These are phyloP conservation scores for Eira barbara DNA, from an alignment of 2,113 vertebrate genomes.

Conservation along the genomic window DNA sequence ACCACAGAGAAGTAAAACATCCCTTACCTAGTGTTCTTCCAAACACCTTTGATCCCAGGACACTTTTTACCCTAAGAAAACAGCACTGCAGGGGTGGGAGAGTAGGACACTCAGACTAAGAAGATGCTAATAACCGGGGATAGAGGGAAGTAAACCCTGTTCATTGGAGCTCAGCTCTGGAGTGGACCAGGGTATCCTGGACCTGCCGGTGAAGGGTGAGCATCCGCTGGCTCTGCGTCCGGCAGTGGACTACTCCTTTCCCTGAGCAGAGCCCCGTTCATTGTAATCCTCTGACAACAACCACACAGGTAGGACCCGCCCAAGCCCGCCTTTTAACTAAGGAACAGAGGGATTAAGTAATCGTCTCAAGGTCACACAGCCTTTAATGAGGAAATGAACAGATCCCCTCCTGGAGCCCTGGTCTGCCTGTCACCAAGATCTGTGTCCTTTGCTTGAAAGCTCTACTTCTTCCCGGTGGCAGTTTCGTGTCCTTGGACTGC, in stretches of 20 bases:
- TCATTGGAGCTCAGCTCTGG: neutral
- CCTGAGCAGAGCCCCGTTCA: no score
- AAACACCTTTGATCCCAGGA: neutral
- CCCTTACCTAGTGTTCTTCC: neutral
- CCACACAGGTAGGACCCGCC: neutral
- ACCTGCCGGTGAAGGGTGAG: neutral
- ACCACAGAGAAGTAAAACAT: neutral
- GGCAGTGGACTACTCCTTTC: neutral
- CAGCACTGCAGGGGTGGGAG: neutral
- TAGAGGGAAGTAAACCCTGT: neutral
- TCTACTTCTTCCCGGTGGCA: neutral
- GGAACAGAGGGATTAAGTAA: neutral
- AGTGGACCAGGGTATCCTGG: neutral
- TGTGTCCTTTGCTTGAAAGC: neutral
- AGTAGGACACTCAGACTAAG: neutral
- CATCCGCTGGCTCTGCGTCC: rapidly evolving
- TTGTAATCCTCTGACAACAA: neutral
- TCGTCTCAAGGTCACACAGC: neutral
- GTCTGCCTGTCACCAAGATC: neutral
- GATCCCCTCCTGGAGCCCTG: neutral
- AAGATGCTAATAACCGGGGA: neutral
- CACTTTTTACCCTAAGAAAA: neutral
- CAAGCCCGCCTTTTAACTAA: neutral
- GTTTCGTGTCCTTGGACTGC: neutral
- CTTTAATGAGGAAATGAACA: neutral